Evolutionary conservation across 2,888 invertebrate species (phyloP).

Genomic region (Phoenoteleia sp.): DNA sequence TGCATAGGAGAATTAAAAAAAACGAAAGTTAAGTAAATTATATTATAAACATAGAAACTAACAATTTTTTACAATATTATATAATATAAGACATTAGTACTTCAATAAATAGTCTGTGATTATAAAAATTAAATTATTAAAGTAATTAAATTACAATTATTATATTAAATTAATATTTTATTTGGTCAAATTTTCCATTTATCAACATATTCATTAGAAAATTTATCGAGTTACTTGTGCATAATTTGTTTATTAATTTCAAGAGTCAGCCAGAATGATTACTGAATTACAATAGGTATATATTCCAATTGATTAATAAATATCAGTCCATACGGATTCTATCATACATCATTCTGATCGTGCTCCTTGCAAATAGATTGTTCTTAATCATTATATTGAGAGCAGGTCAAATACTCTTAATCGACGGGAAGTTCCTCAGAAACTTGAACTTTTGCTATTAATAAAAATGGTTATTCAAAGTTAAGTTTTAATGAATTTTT

Average conservation of each 20-base stretch:
- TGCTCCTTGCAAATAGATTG: constrained; percentile 76
- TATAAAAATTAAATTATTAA: no score
- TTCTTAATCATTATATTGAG: constrained; percentile 83
- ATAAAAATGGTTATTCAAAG: not conserved
- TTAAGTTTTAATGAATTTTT: not conserved
- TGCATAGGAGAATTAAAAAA: no score
- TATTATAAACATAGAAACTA: no score
- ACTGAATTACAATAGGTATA: constrained; percentile 12
- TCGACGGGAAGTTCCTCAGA: constrained; percentile 23
- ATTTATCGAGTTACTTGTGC: no score
- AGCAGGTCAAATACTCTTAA: constrained; percentile 81
- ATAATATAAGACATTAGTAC: no score
- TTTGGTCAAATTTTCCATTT: no score
- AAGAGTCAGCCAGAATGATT: constrained; percentile 3
- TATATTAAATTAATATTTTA: no score
- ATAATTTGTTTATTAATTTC: constrained; percentile 23
- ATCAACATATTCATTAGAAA: no score
- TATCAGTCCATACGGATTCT: not conserved
- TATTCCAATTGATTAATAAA: constrained; percentile 46
- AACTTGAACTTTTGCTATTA: constrained; percentile 12
- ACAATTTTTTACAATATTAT: no score
- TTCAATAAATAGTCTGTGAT: no score
- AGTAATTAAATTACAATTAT: no score
- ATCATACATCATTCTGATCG: constrained; percentile 25
- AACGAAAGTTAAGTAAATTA: no score